Percentiles rank a stretch among this genome's conserved stretches.
These are phyloP conservation scores for Arion vulgaris DNA, from an alignment of 1,140 invertebrate genomes.

Conservation along the genomic window DNA sequence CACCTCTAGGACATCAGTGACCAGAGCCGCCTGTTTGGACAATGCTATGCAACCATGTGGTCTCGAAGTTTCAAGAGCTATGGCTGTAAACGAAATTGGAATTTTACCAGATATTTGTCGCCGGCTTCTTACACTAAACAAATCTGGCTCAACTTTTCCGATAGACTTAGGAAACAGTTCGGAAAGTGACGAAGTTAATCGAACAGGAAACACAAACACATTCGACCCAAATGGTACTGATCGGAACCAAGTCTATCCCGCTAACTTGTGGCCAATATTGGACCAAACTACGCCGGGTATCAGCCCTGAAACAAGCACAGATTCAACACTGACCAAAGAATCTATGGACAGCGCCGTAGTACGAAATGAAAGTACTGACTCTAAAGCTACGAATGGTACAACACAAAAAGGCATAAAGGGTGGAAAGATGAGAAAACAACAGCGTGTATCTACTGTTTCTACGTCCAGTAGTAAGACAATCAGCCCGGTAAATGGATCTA, in stretches of 20 bases:
- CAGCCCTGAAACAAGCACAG: not conserved
- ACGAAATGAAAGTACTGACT: not conserved
- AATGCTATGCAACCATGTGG: slow-evolving; percentile 35
- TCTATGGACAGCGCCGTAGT: not conserved
- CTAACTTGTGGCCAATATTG: not conserved
- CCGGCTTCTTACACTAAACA: not conserved
- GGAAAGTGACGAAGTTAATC: not conserved
- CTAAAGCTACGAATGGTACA: not conserved
- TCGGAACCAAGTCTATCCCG: not conserved
- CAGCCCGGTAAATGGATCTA: not conserved
- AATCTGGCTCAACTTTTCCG: not conserved
- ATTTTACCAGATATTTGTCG: slow-evolving; percentile 26
- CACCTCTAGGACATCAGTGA: slow-evolving; percentile 18
- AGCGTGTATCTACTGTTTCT: not conserved
- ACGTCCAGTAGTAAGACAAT: not conserved
- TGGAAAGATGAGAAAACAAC: not conserved
- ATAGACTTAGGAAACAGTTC: not conserved
- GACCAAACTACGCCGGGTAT: not conserved
- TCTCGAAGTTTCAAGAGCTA: slow-evolving; percentile 6
- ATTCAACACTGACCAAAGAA: not conserved
- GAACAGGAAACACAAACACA: not conserved
- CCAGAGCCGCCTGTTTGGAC: slow-evolving; percentile 21
- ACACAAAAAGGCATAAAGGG: not conserved
- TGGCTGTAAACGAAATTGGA: slow-evolving; percentile 27
- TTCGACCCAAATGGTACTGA: not conserved